phyloP scores from a whole-genome alignment of 2,113 vertebrate species.

The Hyla sarda region DNA sequence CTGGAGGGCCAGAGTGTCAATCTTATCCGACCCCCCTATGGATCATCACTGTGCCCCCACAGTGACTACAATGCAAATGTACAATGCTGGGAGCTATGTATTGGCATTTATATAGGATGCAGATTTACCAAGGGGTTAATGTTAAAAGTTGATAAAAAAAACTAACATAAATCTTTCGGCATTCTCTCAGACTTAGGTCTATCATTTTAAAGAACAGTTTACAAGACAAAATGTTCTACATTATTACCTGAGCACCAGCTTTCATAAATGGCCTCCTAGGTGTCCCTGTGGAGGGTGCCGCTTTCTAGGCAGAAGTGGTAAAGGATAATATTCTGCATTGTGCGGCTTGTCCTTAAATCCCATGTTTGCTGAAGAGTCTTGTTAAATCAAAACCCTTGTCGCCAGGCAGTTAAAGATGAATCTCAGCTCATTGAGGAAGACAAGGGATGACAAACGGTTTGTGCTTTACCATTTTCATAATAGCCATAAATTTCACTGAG shows the following conservation, averaged over 20 bases:
- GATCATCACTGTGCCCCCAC: too few relatives aligned
- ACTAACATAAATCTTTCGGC: too few relatives aligned
- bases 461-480: slow-evolving; percentile 49
- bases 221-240: too few relatives aligned
- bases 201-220: background rate
- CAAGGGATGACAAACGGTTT: slow-evolving; percentile 43
- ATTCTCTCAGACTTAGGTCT: background rate
- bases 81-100: too few relatives aligned
- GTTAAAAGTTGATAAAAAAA: too few relatives aligned
- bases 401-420: slow-evolving; percentile 40
- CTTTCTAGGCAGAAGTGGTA: background rate
- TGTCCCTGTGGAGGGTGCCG: background rate
- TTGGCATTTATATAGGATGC: background rate
- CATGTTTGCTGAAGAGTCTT: slow-evolving; percentile 24
- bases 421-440: slow-evolving; percentile 36
- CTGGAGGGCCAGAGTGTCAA: too few relatives aligned
- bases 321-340: background rate
- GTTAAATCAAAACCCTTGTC: slow-evolving; percentile 46
- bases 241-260: background rate
- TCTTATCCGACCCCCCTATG: too few relatives aligned
- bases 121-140: background rate
- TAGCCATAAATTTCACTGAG: slow-evolving; percentile 41
- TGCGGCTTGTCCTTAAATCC: slow-evolving; percentile 26
- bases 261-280: background rate
- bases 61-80: too few relatives aligned